phyloP scores from a whole-genome alignment of 2,888 invertebrate species.

The Philopedon plagiatum region DNA sequence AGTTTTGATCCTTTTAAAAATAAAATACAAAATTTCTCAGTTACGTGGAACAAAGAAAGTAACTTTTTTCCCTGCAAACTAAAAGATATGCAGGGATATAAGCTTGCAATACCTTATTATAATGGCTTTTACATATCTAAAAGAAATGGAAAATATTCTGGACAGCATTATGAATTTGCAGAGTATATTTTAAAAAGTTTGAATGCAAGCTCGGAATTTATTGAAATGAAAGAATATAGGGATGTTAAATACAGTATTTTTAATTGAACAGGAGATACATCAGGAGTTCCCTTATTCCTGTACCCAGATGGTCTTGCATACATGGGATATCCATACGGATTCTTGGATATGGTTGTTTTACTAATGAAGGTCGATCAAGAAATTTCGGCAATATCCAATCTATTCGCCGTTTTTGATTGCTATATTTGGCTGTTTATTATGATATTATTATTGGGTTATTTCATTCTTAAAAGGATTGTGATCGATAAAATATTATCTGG shows the following conservation, averaged over 20 bases:
- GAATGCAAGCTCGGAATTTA: constrained; percentile 7
- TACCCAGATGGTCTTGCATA: neutral
- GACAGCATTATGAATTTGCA: constrained; percentile 10
- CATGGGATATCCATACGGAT: constrained; percentile 19
- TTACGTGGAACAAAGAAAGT: neutral
- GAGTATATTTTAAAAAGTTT: constrained; percentile 12
- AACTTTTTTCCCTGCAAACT: constrained; percentile 21
- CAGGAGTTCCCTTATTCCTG: neutral
- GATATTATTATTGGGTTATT: neutral
- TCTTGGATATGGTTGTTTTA: constrained; percentile 15
- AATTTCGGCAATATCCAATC: neutral
- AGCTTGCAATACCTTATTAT: neutral
- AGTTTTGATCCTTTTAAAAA: constrained; percentile 18
- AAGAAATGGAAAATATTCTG: constrained; percentile 13
- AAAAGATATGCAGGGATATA: constrained; percentile 10
- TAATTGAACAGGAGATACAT: constrained; percentile 6
- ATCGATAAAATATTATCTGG: neutral
- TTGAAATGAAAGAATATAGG: neutral
- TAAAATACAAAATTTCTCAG: neutral
- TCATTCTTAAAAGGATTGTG: neutral
- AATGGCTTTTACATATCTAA: neutral
- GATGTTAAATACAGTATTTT: neutral
- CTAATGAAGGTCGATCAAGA: neutral
- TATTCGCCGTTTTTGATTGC: constrained; percentile 12
- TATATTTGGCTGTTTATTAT: constrained; percentile 19